These are phyloP conservation scores for Eptatretus burgeri DNA, from an alignment of 2,113 vertebrate species.

Conservation along the genomic window DNA sequence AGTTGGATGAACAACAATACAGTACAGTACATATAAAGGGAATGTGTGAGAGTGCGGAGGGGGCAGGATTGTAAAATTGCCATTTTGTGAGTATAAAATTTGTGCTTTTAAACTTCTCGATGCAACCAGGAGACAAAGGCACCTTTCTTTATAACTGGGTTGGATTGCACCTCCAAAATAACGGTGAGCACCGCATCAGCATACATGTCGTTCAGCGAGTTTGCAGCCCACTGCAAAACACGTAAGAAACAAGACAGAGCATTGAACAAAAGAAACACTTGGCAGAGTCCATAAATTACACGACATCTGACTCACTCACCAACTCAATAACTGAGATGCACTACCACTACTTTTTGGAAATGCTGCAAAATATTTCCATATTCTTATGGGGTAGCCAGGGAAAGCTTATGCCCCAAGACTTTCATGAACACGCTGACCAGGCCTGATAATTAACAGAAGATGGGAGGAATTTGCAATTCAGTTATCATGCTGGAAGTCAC, in stretches of 20 bases:
- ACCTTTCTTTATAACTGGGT: slow-evolving; percentile 79
- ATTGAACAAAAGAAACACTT: not conserved
- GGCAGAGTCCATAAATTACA: not conserved
- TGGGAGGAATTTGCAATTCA: no score
- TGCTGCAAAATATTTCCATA: not conserved
- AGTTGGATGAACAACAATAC: not conserved
- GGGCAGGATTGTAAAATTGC: not conserved
- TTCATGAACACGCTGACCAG: not conserved
- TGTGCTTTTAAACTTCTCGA: not conserved
- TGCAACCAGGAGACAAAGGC: slow-evolving; percentile 10
- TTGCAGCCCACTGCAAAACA: slow-evolving; percentile 51
- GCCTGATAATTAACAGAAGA: no score
- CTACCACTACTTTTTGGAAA: no score
- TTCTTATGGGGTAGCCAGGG: not conserved
- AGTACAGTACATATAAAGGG: not conserved
- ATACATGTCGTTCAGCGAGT: slow-evolving; percentile 87
- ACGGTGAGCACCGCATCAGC: slow-evolving; percentile 72
- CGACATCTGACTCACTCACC: not conserved
- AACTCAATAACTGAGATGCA: no score
- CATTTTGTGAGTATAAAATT: not conserved
- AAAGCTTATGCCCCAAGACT: slow-evolving; percentile 1
- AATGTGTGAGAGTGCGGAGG: no score
- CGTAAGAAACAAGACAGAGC: not conserved
- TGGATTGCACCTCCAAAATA: slow-evolving; percentile 74
- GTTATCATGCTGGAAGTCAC: no score